Conservation (phyloP, 1,140 invertebrate species). For the Heterodera carotae region DNA sequence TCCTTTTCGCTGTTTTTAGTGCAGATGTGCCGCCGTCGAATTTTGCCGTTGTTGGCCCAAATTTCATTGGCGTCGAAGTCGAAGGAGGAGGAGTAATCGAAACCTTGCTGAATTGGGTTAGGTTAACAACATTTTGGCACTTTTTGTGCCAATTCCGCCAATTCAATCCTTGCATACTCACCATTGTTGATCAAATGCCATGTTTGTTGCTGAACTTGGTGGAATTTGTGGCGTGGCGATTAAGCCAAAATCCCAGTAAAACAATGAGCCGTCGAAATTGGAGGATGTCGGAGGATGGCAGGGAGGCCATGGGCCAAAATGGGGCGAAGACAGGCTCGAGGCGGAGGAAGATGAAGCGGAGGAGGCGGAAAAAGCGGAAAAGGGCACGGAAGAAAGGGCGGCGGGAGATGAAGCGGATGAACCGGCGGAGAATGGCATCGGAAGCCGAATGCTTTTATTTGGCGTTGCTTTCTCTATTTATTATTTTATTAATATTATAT, state of each 20-base stretch:
- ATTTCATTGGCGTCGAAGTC: not conserved
- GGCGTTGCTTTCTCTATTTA: too few relatives aligned
- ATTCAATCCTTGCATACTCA: not conserved
- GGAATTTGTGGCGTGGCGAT: not conserved
- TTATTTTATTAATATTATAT: too few relatives aligned
- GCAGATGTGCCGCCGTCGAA: not conserved
- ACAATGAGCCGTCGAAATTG: not conserved
- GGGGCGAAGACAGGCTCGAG: not conserved
- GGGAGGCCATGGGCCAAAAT: not conserved
- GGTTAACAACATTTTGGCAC: not conserved
- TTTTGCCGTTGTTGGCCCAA: not conserved
- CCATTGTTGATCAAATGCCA: not conserved
- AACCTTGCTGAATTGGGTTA: not conserved
- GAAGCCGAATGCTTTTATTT: too few relatives aligned
- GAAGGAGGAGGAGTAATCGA: not conserved
- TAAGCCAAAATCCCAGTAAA: not conserved
- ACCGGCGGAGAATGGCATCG: not conserved
- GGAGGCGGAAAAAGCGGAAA: not conserved
- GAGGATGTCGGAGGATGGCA: not conserved
- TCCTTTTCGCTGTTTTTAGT: conserved; percentile 7
- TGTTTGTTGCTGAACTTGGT: not conserved
- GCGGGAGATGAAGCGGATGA: not conserved
- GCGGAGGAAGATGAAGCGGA: not conserved
- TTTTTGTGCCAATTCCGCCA: not conserved
- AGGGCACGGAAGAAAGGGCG: not conserved